Percentiles rank a stretch among this genome's conserved stretches.
These are phyloP conservation scores for Paracyprichromis sp. DNA, from an alignment of 2,113 vertebrate genomes.

Conservation along the genomic window DNA sequence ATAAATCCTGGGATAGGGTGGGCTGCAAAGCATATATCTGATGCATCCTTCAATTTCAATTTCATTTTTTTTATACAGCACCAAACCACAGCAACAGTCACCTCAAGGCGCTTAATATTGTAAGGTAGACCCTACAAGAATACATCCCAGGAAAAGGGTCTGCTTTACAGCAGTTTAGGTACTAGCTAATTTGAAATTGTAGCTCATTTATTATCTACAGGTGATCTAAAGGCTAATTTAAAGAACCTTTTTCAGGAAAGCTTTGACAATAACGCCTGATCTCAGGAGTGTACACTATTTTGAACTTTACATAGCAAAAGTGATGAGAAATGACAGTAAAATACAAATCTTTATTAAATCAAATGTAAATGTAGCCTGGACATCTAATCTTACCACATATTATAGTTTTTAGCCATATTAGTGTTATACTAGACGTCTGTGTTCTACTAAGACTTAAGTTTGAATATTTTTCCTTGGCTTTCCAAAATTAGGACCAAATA, in stretches of 20 bases:
- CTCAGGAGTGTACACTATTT: neutral
- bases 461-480: neutral
- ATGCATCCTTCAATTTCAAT: neutral
- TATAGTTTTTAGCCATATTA: neutral
- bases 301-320: neutral
- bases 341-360: neutral
- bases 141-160: neutral
- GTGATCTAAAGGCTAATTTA: neutral
- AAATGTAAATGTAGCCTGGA: neutral
- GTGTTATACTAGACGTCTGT: too few relatives aligned
- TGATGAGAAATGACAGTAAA: neutral
- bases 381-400: neutral
- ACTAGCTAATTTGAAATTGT: neutral
- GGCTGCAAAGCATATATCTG: neutral
- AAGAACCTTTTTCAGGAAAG: neutral
- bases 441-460: neutral
- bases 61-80: neutral
- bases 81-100: neutral
- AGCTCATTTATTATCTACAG: neutral
- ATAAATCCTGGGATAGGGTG: neutral
- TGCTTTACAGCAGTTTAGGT: neutral
- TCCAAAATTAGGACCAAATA: neutral
- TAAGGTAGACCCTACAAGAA: neutral
- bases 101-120: neutral
- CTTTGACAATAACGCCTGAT: neutral